phyloP scores from a whole-genome alignment of 2,113 vertebrate genomes.

The Orientallactaga bullata region DNA sequence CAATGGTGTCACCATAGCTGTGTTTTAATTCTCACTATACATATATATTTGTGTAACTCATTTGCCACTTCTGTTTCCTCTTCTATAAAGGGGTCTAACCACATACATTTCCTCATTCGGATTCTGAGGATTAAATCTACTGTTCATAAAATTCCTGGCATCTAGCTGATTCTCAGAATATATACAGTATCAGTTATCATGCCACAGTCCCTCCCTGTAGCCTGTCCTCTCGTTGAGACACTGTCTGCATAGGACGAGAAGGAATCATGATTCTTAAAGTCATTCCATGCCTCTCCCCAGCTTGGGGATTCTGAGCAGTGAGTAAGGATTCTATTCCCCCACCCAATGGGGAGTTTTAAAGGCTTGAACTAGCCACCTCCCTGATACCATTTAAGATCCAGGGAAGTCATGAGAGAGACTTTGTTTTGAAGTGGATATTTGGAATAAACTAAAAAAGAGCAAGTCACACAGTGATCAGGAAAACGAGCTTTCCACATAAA shows the following conservation, averaged over 20 bases:
- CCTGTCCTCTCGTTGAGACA: not conserved
- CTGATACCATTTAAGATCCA: not conserved
- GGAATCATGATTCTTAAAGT: not conserved
- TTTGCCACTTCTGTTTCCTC: not conserved
- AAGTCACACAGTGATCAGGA: not conserved
- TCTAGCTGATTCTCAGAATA: not conserved
- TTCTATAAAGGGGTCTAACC: not conserved
- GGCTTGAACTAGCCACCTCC: not conserved
- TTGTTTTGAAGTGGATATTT: not conserved
- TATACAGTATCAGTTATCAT: accelerated
- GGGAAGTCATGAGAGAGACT: not conserved
- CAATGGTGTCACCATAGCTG: accelerated
- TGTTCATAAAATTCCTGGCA: not conserved
- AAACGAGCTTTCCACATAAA: not conserved
- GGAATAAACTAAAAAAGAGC: not conserved
- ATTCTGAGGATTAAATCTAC: not conserved
- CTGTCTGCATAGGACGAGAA: not conserved
- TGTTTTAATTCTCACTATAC: not conserved
- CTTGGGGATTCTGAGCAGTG: not conserved
- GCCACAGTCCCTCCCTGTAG: not conserved
- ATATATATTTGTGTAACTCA: not conserved
- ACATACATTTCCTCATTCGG: not conserved
- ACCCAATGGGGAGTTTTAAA: not conserved
- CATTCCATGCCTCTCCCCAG: not conserved
- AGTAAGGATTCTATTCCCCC: not conserved